Percentiles rank a stretch among this genome's conserved stretches.
These are phyloP conservation scores for Melinopterus prodromus DNA, from an alignment of 2,888 invertebrate genomes.

Conservation along the genomic window DNA sequence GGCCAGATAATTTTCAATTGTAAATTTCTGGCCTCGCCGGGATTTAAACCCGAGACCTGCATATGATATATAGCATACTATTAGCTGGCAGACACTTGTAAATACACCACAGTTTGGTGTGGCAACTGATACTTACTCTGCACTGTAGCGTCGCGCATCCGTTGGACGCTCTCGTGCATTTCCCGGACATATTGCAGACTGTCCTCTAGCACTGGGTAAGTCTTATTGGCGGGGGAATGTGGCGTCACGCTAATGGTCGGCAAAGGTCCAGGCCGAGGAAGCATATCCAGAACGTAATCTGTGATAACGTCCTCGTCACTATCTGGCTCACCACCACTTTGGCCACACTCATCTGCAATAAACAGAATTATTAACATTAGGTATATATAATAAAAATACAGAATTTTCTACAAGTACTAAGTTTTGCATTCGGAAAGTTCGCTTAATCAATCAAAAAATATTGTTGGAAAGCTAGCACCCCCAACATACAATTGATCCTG, in stretches of 20 bases:
- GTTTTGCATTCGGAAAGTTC: too few relatives aligned
- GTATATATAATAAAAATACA: conserved; percentile 6
- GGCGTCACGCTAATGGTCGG: conserved; percentile 90
- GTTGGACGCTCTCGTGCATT: conserved; percentile 79
- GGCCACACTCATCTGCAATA: conserved; percentile 72
- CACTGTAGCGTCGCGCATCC: conserved; percentile 74
- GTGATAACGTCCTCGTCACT: conserved; percentile 84
- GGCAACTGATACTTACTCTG: conserved; percentile 50
- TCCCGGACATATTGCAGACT: conserved; percentile 78
- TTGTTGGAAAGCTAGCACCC: too few relatives aligned
- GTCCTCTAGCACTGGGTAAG: conserved; percentile 74
- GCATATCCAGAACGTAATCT: conserved; percentile 64
- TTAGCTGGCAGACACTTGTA: too few relatives aligned
- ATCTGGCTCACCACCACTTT: conserved; percentile 76
- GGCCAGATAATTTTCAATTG: too few relatives aligned
- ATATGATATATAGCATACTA: too few relatives aligned
- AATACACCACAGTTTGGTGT: not conserved
- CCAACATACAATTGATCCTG: too few relatives aligned
- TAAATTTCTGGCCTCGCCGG: too few relatives aligned
- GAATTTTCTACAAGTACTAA: not conserved
- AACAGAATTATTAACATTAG: conserved; percentile 23
- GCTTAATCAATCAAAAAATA: too few relatives aligned
- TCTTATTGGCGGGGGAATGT: conserved; percentile 82
- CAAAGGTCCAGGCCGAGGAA: conserved; percentile 61
- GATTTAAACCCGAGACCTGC: too few relatives aligned